Conservation (phyloP, 2,888 invertebrate genomes). For the Ornithoptera alexandrae region DNA sequence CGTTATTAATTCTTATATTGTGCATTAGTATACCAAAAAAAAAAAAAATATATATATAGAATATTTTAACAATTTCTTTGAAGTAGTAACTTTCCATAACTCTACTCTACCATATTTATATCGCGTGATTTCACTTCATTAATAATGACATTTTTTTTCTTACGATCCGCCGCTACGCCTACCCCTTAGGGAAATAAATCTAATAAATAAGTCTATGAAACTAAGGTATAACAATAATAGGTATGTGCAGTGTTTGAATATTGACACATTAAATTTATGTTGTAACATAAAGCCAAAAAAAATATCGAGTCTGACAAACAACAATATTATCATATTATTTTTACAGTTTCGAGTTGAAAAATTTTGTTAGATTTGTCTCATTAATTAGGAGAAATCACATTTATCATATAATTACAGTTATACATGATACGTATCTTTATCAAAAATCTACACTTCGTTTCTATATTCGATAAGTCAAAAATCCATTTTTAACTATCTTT, state of each 20-base stretch:
- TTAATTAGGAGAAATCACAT: no score
- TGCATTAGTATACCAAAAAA: background rate
- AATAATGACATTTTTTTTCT: conserved; percentile 46
- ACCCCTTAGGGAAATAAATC: conserved; percentile 25
- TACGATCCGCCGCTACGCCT: conserved; percentile 30
- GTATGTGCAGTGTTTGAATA: background rate
- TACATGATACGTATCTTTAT: no score
- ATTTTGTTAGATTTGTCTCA: no score
- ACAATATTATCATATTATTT: no score
- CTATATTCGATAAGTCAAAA: no score
- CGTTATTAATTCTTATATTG: background rate
- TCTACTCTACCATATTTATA: conserved; percentile 41
- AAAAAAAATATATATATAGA: conserved; percentile 45
- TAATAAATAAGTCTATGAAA: conserved; percentile 25
- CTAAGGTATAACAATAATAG: background rate
- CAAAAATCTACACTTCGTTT: no score
- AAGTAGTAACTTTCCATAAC: conserved; percentile 49
- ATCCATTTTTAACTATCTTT: no score
- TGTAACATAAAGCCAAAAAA: background rate
- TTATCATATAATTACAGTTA: no score
- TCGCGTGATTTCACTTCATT: conserved; percentile 54
- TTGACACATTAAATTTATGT: background rate
- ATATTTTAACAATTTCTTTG: conserved; percentile 40
- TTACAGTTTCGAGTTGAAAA: no score
- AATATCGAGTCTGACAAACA: background rate